phyloP scores from a whole-genome alignment of 2,113 vertebrate genomes.

The Lanius collurio region DNA sequence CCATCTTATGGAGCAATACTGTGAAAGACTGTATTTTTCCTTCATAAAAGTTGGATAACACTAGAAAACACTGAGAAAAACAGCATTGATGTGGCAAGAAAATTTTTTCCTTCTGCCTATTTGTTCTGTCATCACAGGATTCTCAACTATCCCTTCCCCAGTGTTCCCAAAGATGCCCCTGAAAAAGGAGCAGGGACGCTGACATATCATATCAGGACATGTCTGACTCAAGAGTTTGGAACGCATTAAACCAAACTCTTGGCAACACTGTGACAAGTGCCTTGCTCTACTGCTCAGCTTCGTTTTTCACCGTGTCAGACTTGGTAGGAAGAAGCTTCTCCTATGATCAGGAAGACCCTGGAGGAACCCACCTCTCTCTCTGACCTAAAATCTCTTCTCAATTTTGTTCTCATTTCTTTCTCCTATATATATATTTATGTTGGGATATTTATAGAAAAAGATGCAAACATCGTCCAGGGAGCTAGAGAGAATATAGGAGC shows the following conservation, averaged over 20 bases:
- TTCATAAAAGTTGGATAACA: too few species aligned
- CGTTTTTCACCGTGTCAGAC: background rate
- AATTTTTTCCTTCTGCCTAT: rapidly evolving
- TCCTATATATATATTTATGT: background rate
- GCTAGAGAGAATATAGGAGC: rapidly evolving
- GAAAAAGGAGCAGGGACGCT: rapidly evolving
- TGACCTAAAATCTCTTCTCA: background rate
- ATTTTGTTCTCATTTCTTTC: background rate
- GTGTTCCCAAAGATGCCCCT: rapidly evolving
- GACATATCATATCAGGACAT: rapidly evolving
- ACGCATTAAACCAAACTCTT: rapidly evolving
- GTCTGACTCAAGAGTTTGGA: background rate
- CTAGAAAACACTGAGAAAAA: background rate
- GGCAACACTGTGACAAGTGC: background rate
- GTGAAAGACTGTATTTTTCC: background rate
- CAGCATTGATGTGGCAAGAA: rapidly evolving
- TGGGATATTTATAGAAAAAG: background rate
- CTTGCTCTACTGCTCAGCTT: background rate
- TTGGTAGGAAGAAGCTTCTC: background rate
- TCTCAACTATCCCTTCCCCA: rapidly evolving
- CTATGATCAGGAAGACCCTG: background rate
- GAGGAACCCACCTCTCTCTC: background rate
- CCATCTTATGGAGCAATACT: background rate
- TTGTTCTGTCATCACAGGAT: background rate
- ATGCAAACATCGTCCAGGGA: background rate